Evolutionary conservation across 2,797 vertebrate genomes (phyloP).

Genomic region (Enteromius afrohamiltoni): DNA sequence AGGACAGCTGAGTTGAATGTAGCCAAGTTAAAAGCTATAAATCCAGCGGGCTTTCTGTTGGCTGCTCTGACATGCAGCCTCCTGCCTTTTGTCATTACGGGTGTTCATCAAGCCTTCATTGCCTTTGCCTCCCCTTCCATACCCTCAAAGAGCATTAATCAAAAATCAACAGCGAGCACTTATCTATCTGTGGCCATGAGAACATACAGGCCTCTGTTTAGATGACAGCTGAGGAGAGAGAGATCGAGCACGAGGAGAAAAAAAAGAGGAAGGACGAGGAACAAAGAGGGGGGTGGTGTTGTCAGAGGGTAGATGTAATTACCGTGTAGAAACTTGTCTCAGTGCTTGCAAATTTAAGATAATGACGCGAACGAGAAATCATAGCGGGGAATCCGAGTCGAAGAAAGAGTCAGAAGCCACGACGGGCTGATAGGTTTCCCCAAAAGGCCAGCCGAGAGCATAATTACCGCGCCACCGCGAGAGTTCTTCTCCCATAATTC

Average conservation of each 20-base stretch:
- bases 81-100: conserved; percentile 83
- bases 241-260: conserved; percentile 27
- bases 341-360: conserved; percentile 81
- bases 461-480: conserved; percentile 87
- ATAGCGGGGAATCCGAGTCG: conserved; percentile 83
- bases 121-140: conserved; percentile 69
- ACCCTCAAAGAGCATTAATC: conserved; percentile 66
- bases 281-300: conserved; percentile 42
- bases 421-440: conserved; percentile 83
- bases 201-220: conserved; percentile 82
- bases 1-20: conserved; percentile 78
- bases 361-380: conserved; percentile 87
- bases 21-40: conserved; percentile 76
- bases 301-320: conserved; percentile 75
- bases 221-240: conserved; percentile 80
- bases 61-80: conserved; percentile 78
- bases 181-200: conserved; percentile 82
- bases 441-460: conserved; percentile 86
- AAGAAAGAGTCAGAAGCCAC: conserved; percentile 83
- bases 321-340: conserved; percentile 86
- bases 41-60: conserved; percentile 80
- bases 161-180: conserved; percentile 87
- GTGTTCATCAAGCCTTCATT: conserved; percentile 77
- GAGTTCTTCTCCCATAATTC: conserved; percentile 95
- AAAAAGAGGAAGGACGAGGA: conserved; percentile 35